Conservation (phyloP, 1,140 invertebrate species). For the Ips typographus region DNA sequence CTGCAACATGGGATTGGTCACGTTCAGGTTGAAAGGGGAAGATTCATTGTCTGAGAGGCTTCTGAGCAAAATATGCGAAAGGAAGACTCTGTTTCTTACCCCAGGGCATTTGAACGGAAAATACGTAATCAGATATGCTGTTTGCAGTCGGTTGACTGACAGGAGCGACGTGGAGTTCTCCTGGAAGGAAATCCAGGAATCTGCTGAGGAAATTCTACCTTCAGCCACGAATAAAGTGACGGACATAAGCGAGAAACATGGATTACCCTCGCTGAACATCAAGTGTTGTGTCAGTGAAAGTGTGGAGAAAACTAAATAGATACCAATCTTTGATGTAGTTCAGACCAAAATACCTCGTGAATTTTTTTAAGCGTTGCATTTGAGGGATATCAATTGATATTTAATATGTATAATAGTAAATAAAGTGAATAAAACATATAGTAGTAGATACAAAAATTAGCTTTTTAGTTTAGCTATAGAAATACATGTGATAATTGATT, state of each 20-base stretch:
- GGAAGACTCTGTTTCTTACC: slow-evolving; percentile 83
- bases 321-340: slow-evolving; percentile 1
- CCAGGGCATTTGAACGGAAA: slow-evolving; percentile 68
- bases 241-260: slow-evolving; percentile 21
- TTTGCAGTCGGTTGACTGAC: slow-evolving; percentile 74
- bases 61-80: slow-evolving; percentile 71
- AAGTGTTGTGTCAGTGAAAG: slow-evolving; percentile 22
- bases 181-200: slow-evolving; percentile 75
- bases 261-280: slow-evolving; percentile 29
- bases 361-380: too few relatives aligned
- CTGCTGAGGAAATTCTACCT: slow-evolving; percentile 54
- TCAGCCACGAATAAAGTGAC: slow-evolving; percentile 7
- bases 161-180: slow-evolving; percentile 75
- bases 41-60: slow-evolving; percentile 75
- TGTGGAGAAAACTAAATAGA: slow-evolving; percentile 55
- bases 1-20: slow-evolving; percentile 77
- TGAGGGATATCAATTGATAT: too few relatives aligned
- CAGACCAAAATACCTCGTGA: too few relatives aligned
- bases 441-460: too few relatives aligned
- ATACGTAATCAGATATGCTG: slow-evolving; percentile 79
- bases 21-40: slow-evolving; percentile 80
- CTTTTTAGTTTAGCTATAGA: too few relatives aligned
- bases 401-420: too few relatives aligned
- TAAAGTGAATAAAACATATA: too few relatives aligned
- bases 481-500: too few relatives aligned